Conservation (phyloP, 2,888 invertebrate species). For the Carterocephalus palaemon region DNA sequence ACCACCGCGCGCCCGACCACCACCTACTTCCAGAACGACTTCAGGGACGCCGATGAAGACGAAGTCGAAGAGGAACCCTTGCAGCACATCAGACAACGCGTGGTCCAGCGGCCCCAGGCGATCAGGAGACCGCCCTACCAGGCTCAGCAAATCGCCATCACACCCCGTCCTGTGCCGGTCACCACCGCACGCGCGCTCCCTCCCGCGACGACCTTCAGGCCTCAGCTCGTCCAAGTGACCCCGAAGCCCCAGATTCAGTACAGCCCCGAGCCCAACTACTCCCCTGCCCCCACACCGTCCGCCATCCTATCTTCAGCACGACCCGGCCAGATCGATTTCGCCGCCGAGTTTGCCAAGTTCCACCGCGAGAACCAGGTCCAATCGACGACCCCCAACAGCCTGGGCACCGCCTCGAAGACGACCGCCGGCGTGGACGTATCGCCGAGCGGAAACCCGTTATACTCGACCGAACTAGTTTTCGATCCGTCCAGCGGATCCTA, state of each 20-base stretch:
- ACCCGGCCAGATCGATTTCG: constrained; percentile 81
- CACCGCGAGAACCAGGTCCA: constrained; percentile 82
- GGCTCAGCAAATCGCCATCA: constrained; percentile 76
- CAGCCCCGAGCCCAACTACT: constrained; percentile 65
- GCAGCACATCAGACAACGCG: constrained; percentile 67
- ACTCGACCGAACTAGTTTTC: constrained; percentile 87
- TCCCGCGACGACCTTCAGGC: constrained; percentile 83
- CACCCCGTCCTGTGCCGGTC: constrained; percentile 78
- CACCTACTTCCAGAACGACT: constrained; percentile 85
- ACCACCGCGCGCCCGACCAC: constrained; percentile 80
- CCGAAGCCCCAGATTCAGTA: constrained; percentile 71
- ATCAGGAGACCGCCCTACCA: constrained; percentile 67
- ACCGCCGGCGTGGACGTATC: constrained; percentile 43
- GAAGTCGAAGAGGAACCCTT: constrained; percentile 76
- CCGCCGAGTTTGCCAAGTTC: constrained; percentile 86
- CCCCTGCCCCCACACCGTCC: constrained; percentile 54
- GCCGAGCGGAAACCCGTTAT: constrained; percentile 81
- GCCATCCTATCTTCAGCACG: constrained; percentile 51
- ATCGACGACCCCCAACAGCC: constrained; percentile 67
- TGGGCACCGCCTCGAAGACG: constrained; percentile 58
- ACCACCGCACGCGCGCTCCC: constrained; percentile 74
- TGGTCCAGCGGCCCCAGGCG: constrained; percentile 62
- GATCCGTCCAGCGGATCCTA: constrained; percentile 88
- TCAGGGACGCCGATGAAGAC: constrained; percentile 82
- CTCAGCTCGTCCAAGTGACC: constrained; percentile 80